Conservation (phyloP, 2,113 vertebrate species). For the Empidonax alnorum region DNA sequence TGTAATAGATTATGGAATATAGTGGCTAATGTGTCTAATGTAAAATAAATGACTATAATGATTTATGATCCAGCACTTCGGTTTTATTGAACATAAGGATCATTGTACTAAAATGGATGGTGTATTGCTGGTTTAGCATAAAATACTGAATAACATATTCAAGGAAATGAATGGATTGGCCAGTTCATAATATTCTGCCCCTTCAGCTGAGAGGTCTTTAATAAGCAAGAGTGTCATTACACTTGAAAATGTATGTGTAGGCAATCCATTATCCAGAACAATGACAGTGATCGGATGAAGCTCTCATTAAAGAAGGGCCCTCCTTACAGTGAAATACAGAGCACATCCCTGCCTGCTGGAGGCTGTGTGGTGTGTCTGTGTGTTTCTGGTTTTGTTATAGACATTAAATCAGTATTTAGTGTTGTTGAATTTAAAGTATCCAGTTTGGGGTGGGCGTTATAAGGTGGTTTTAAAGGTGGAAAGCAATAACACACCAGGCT, state of each 20-base stretch:
- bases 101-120: constrained; percentile 89
- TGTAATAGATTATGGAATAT: constrained; percentile 89
- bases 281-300: constrained; percentile 76
- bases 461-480: not conserved
- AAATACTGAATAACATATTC: constrained; percentile 87
- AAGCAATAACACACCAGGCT: not conserved
- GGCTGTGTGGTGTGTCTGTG: not conserved
- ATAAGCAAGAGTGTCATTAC: constrained; percentile 86
- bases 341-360: constrained; percentile 22
- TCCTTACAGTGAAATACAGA: constrained; percentile 42
- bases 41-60: constrained; percentile 86
- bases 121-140: constrained; percentile 87
- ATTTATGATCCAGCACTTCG: constrained; percentile 87
- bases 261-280: constrained; percentile 81
- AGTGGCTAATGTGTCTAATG: constrained; percentile 88
- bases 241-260: constrained; percentile 84
- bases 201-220: constrained; percentile 86
- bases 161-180: constrained; percentile 84
- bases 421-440: not conserved
- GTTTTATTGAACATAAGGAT: constrained; percentile 90
- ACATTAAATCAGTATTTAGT: not conserved
- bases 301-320: constrained; percentile 68
- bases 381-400: constrained; percentile 8
- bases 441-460: not conserved
- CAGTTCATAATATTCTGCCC: constrained; percentile 88